phyloP scores from a whole-genome alignment of 2,113 vertebrate genomes.

The Myxocyprinus asiaticus region DNA sequence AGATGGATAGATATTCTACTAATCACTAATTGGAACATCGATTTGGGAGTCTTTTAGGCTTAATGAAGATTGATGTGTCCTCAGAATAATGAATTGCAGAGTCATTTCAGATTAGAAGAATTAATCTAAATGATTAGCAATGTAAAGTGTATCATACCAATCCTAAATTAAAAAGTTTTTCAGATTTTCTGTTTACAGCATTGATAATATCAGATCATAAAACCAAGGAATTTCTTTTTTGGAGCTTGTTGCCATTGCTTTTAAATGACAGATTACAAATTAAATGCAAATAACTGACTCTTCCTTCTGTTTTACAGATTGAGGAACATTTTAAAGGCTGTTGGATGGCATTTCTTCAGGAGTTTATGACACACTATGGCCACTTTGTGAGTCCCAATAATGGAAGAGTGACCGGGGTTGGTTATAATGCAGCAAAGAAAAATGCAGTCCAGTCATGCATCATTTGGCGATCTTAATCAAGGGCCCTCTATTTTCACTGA shows the following conservation, averaged over 20 bases:
- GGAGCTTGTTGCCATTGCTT: too few relatives aligned
- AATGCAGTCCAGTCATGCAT: constrained; percentile 57
- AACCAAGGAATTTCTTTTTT: not conserved
- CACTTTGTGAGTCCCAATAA: not conserved
- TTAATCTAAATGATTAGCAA: too few relatives aligned
- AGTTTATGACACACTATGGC: not conserved
- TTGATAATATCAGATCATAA: not conserved
- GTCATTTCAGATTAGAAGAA: too few relatives aligned
- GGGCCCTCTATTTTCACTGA: constrained; percentile 47
- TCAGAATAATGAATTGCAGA: too few relatives aligned
- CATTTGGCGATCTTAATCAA: constrained; percentile 25
- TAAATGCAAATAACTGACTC: not conserved
- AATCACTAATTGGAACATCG: too few relatives aligned
- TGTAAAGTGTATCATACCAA: too few relatives aligned
- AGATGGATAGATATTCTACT: too few relatives aligned
- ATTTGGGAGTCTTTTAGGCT: too few relatives aligned
- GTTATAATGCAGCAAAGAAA: not conserved
- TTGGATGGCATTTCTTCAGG: not conserved
- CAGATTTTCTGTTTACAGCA: too few relatives aligned
- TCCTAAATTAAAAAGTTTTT: too few relatives aligned
- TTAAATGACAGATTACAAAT: not conserved
- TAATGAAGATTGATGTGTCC: too few relatives aligned
- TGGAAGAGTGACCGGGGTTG: constrained; percentile 14
- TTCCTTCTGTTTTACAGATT: constrained; percentile 32
- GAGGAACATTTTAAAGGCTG: not conserved